Conservation (phyloP, 2,113 vertebrate species). For the Pyrgilauda ruficollis region DNA sequence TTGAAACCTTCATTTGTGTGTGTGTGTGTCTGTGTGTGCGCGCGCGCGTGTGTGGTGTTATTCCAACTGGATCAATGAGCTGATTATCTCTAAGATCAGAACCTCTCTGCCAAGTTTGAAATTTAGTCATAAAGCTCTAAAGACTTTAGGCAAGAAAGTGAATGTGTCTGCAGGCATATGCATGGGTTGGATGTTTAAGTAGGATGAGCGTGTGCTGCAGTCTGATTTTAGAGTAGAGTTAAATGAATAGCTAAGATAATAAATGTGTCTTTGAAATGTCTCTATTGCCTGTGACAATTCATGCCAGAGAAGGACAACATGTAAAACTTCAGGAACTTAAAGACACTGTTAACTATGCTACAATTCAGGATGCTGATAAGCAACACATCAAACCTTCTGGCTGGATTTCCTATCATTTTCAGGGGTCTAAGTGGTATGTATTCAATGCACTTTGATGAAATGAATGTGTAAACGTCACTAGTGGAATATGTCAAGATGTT, state of each 20-base stretch:
- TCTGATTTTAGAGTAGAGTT: neutral
- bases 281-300: neutral
- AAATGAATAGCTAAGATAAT: neutral
- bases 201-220: neutral
- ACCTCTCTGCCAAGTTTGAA: neutral
- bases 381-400: neutral
- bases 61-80: neutral
- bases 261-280: neutral
- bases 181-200: neutral
- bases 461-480: neutral
- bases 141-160: neutral
- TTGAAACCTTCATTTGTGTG: neutral
- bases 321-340: neutral
- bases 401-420: neutral
- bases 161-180: neutral
- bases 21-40: neutral
- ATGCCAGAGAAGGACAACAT: neutral
- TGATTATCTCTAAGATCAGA: neutral
- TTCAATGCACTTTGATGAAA: neutral
- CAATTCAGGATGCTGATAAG: neutral
- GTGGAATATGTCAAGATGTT: neutral
- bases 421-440: neutral
- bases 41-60: neutral
- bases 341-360: fast-evolving
- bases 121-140: neutral